Evolutionary conservation across 1,140 invertebrate species (phyloP).

Genomic region (Pseudachorutes palmiensis): DNA sequence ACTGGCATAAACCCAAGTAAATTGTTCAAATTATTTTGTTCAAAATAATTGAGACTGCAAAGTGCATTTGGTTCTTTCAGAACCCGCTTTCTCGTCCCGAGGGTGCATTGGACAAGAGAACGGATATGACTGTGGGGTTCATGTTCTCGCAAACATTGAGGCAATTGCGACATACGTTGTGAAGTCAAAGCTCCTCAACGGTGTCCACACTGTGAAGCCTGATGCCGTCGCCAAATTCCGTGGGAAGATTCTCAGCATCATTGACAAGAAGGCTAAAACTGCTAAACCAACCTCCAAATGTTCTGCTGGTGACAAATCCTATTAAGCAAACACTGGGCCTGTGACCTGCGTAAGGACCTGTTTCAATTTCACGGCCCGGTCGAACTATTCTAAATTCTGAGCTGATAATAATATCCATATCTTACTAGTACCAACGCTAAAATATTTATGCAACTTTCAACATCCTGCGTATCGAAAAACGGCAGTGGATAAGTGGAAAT

Average conservation of each 20-base stretch:
- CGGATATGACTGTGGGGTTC: constrained; percentile 8
- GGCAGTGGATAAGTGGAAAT: too few relatives aligned
- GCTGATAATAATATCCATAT: too few relatives aligned
- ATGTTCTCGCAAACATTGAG: constrained; percentile 1
- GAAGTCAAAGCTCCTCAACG: background rate
- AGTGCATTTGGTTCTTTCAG: background rate
- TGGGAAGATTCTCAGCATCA: background rate
- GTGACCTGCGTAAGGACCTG: too few relatives aligned
- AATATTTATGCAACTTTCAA: too few relatives aligned
- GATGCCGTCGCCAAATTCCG: background rate
- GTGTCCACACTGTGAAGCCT: background rate
- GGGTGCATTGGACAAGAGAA: background rate
- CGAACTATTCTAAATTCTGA: too few relatives aligned
- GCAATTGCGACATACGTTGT: background rate
- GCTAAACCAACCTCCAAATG: background rate
- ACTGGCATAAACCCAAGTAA: background rate
- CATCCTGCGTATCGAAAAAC: too few relatives aligned
- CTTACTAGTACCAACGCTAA: too few relatives aligned
- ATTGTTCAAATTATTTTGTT: constrained; percentile 1
- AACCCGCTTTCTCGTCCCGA: background rate
- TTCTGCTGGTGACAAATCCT: background rate
- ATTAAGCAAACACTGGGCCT: too few relatives aligned
- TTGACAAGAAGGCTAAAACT: background rate
- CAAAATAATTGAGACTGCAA: background rate
- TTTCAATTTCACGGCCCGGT: too few relatives aligned